phyloP scores from a whole-genome alignment of 2,888 invertebrate species.

The Argyresthia goedartella region DNA sequence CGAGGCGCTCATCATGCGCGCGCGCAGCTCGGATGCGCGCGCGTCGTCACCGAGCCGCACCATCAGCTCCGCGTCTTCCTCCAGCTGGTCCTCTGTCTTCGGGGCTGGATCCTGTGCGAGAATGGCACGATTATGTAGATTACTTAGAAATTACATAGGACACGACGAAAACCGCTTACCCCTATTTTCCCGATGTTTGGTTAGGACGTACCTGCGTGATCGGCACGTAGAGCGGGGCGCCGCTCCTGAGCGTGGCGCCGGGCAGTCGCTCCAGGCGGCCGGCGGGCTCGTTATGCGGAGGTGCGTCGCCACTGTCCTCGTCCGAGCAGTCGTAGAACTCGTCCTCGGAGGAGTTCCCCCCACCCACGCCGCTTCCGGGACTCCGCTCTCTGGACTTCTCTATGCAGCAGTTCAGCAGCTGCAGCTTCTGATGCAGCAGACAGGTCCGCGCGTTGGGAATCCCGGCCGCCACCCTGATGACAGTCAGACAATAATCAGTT shows the following conservation, averaged over 20 bases:
- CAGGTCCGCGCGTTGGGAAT: conserved; percentile 91
- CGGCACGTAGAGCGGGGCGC: conserved; percentile 52
- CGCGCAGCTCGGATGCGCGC: conserved; percentile 85
- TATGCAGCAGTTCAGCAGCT: conserved; percentile 86
- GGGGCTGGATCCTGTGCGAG: conserved; percentile 87
- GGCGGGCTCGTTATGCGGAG: conserved; percentile 46
- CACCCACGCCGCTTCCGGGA: conserved; percentile 38
- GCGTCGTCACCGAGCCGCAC: conserved; percentile 89
- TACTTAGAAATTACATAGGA: background rate
- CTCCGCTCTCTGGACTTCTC: conserved; percentile 66
- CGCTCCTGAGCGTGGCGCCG: conserved; percentile 47
- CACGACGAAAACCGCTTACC: background rate
- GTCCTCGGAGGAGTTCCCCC: conserved; percentile 59
- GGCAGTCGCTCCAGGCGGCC: conserved; percentile 47
- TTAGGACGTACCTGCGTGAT: conserved; percentile 41
- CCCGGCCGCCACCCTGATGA: conserved; percentile 83
- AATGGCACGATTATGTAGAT: conserved; percentile 18
- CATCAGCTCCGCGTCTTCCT: conserved; percentile 93
- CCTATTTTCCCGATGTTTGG: background rate
- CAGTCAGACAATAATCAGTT: no score
- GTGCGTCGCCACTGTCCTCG: conserved; percentile 63
- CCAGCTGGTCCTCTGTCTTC: conserved; percentile 96
- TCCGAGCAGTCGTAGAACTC: conserved; percentile 87
- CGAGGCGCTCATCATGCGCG: conserved; percentile 95
- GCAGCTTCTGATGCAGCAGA: conserved; percentile 94